These are phyloP conservation scores for Ceratothoa steindachneri DNA, from an alignment of 2,888 invertebrate species.

Conservation along the genomic window DNA sequence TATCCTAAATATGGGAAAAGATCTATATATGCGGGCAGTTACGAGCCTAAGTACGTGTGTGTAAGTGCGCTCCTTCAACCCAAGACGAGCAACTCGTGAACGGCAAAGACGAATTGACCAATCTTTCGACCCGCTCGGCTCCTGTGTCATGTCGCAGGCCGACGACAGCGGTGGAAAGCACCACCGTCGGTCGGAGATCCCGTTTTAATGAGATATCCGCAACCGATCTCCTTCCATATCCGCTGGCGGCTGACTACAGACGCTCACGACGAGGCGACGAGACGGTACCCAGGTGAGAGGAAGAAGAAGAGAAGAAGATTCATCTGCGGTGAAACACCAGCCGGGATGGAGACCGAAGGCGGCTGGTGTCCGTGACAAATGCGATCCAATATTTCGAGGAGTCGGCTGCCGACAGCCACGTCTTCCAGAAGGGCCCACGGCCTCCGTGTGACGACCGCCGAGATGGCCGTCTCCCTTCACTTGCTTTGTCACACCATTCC, in stretches of 20 bases:
- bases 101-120: too few relatives aligned
- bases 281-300: too few relatives aligned
- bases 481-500: neutral
- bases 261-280: neutral
- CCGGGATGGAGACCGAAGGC: neutral
- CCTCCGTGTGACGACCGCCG: neutral
- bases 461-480: neutral
- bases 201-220: neutral
- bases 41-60: too few relatives aligned
- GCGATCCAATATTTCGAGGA: neutral
- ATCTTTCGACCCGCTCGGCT: too few relatives aligned
- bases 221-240: too few relatives aligned
- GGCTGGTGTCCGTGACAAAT: conserved; percentile 4
- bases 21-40: too few relatives aligned
- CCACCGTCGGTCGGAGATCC: neutral
- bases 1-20: too few relatives aligned
- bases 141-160: too few relatives aligned
- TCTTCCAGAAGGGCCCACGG: neutral
- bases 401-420: neutral
- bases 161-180: too few relatives aligned
- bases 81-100: too few relatives aligned
- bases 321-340: neutral
- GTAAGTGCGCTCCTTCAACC: too few relatives aligned
- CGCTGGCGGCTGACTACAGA: neutral
- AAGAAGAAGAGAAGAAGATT: too few relatives aligned